phyloP scores from a whole-genome alignment of 2,888 invertebrate species.

The Polydrusus pterygomalis region DNA sequence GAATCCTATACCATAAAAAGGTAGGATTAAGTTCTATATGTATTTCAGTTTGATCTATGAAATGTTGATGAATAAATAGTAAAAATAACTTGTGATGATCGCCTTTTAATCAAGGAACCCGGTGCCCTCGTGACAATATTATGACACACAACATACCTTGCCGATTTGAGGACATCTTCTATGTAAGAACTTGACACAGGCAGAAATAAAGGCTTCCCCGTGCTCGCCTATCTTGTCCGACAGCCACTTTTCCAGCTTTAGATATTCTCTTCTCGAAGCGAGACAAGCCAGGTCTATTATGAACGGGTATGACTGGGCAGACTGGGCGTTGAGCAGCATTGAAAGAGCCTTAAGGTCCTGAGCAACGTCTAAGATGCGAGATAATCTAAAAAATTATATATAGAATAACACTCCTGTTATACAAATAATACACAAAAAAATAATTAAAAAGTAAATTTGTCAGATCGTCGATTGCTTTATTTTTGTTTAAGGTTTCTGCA shows the following conservation, averaged over 20 bases:
- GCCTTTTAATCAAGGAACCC: too few relatives aligned
- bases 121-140: too few relatives aligned
- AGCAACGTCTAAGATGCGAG: conserved; percentile 96
- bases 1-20: too few relatives aligned
- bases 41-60: too few relatives aligned
- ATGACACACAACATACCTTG: conserved; percentile 69
- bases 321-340: conserved; percentile 89
- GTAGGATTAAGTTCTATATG: too few relatives aligned
- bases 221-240: conserved; percentile 97
- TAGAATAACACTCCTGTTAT: neutral
- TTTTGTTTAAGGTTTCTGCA: too few relatives aligned
- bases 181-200: conserved; percentile 91
- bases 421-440: too few relatives aligned
- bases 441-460: too few relatives aligned
- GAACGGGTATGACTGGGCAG: conserved; percentile 89
- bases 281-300: conserved; percentile 98
- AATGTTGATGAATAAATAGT: too few relatives aligned
- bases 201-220: conserved; percentile 91
- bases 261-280: conserved; percentile 96
- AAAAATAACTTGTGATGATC: too few relatives aligned
- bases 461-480: too few relatives aligned
- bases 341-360: conserved; percentile 96
- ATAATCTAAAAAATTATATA: conserved; percentile 73
- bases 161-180: conserved; percentile 90
- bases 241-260: conserved; percentile 99